Base-by-base conservation (phyloP, 2,113 vertebrate species). In the Pyxicephalus adspersus region DNA sequence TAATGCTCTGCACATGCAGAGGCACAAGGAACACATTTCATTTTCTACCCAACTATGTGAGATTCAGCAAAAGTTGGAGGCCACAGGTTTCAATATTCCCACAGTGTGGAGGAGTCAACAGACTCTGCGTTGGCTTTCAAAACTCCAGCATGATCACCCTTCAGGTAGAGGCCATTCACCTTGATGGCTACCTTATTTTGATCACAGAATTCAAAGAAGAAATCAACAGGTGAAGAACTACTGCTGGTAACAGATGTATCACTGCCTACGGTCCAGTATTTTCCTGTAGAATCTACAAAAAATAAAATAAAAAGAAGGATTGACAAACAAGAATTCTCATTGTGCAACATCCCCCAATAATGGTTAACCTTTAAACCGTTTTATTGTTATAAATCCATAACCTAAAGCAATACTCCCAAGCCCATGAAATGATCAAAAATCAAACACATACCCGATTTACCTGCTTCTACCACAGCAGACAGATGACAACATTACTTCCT, bases 121-220 rank as follows among this genome's bases (percentile, higher is more conserved):
- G 95, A 83, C 55, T 98, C 96, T 0, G 95, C 92, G 0, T 95
- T 96, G 83, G 98, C 98, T 92, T 98, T 98, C 83, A 99, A 95
- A 84, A 99, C 98, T 5, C 97, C 98, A 0, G 97, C 97, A 0
- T 99, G 97, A 93, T 99, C 98, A 0, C 98, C 98, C 63, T 95
- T 97, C 85, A 99, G 94, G 87, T 98, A 99, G 87, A 95, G 97
- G 85, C 94, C 92, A 0, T 97, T 96, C 64, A 87, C 93, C 88
- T 96, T 97, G 87, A 99, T 91, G 18, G 97, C 97, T 88, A 99
- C 93, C 89, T 98, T 99, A 93, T 98, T 98, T 89, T 97, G 98
- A 87, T 99, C 98, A 63, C 96, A 98, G 91, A 99, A 99, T 91
- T 99, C 96, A 0, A 99, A 94, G 88, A 96, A 94, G 95, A 98